Evolutionary conservation across 2,113 vertebrate genomes (phyloP).

Genomic region (Hippolais icterina): DNA sequence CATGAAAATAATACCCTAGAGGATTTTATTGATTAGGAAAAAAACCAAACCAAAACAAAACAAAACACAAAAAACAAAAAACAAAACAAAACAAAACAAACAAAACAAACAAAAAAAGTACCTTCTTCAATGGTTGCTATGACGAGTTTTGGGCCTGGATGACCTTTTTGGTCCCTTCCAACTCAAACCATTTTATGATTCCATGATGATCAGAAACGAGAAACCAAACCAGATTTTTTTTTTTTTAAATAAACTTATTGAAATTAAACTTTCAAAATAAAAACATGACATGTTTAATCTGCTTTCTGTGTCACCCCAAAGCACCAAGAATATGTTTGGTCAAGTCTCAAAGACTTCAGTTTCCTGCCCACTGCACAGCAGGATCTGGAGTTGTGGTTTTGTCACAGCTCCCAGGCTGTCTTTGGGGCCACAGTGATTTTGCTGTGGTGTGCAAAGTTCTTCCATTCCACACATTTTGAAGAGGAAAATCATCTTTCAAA

Average conservation of each 20-base stretch:
- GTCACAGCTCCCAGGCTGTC: neutral
- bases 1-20: neutral
- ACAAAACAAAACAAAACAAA: neutral
- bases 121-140: neutral
- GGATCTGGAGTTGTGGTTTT: neutral
- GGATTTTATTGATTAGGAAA: neutral
- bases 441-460: constrained; percentile 2
- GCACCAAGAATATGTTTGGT: neutral
- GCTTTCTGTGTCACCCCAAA: neutral
- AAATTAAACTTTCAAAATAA: neutral
- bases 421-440: constrained; percentile 1
- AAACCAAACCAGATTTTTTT: neutral
- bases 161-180: neutral
- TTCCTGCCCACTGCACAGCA: neutral
- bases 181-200: neutral
- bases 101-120: neutral
- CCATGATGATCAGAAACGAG: neutral
- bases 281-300: neutral
- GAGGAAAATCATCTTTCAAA: neutral
- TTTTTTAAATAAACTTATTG: neutral
- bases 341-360: neutral
- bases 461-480: neutral
- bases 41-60: fast-evolving
- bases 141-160: neutral
- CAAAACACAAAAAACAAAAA: neutral